Evolutionary conservation across 1,140 invertebrate genomes (phyloP).

Genomic region (Coenobita brevimanus): DNA sequence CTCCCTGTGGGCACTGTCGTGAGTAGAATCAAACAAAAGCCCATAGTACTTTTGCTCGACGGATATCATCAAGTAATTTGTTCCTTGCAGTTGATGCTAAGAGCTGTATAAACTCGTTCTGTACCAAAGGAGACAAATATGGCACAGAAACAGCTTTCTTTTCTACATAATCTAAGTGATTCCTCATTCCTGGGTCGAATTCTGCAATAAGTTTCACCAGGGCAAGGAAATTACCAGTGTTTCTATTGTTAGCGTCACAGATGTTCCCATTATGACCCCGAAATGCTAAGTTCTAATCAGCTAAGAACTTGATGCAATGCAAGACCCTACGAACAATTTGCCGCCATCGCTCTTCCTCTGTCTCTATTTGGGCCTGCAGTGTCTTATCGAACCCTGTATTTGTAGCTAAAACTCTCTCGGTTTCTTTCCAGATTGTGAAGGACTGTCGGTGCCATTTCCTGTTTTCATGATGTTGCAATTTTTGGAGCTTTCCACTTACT

Average conservation of each 20-base stretch:
- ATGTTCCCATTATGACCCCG: not conserved
- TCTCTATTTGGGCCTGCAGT: too few relatives aligned
- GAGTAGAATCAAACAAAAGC: constrained; percentile 6
- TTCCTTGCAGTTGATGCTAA: not conserved
- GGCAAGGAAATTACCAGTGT: not conserved
- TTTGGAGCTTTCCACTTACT: too few relatives aligned
- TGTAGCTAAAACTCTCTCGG: too few relatives aligned
- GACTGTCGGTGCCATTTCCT: too few relatives aligned
- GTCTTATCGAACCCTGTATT: too few relatives aligned
- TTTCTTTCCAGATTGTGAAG: too few relatives aligned
- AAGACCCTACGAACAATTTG: not conserved
- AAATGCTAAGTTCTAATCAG: not conserved
- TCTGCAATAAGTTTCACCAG: not conserved
- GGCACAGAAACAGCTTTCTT: not conserved
- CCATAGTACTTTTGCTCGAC: constrained; percentile 5
- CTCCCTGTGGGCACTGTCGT: not conserved
- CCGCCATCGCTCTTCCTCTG: not conserved
- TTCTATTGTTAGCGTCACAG: not conserved
- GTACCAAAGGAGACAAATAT: not conserved
- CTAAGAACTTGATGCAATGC: too few relatives aligned
- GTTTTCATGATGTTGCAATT: too few relatives aligned
- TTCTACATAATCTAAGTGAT: constrained; percentile 14
- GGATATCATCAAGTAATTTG: not conserved
- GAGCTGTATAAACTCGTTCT: not conserved
- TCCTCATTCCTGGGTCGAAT: not conserved